Evolutionary conservation across 2,113 vertebrate species (phyloP).

Genomic region (Passer domesticus): DNA sequence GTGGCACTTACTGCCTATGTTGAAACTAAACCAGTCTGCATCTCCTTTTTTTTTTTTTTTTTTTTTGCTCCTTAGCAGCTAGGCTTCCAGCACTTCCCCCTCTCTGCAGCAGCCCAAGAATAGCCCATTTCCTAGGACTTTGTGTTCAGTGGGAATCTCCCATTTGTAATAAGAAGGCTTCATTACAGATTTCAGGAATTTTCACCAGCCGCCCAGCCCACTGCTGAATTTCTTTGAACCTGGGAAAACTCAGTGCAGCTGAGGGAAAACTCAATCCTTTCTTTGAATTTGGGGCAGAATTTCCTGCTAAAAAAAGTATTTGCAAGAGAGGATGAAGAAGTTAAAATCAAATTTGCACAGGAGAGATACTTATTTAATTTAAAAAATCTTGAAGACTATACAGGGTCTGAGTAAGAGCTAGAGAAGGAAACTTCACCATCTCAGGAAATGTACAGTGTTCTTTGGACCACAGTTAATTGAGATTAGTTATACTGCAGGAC

Average conservation of each 20-base stretch:
- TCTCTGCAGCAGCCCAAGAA: background rate
- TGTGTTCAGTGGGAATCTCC: background rate
- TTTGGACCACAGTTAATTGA: background rate
- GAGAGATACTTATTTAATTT: background rate
- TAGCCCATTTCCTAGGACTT: background rate
- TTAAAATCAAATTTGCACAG: background rate
- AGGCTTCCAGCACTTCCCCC: slow-evolving; percentile 7
- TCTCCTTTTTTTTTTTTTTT: background rate
- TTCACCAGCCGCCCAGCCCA: background rate
- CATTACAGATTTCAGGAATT: background rate
- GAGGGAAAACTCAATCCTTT: background rate
- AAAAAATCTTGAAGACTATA: background rate
- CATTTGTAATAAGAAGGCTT: background rate
- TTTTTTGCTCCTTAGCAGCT: background rate
- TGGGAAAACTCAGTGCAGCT: background rate
- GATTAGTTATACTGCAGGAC: background rate
- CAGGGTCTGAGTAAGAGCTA: background rate
- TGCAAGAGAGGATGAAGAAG: background rate
- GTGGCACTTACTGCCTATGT: background rate
- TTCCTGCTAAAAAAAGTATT: background rate
- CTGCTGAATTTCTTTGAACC: background rate
- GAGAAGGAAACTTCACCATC: background rate
- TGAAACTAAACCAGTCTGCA: background rate
- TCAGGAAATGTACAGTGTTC: background rate
- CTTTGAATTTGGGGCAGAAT: background rate